Conservation (phyloP, 2,797 vertebrate genomes). For the Poecilia gillii region DNA sequence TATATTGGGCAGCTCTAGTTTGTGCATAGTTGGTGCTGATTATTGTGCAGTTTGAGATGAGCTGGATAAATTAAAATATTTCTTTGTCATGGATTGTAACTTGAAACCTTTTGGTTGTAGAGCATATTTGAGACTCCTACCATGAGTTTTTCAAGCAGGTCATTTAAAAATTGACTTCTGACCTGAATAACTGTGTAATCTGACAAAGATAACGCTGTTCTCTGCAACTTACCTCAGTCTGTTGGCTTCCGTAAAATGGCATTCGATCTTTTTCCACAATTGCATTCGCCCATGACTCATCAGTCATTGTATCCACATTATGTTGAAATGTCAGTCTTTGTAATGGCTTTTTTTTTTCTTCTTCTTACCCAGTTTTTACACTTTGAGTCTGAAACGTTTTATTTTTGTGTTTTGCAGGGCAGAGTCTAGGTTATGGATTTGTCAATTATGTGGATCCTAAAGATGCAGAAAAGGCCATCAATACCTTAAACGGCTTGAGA, state of each 20-base stretch:
- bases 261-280: neutral
- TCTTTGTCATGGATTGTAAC: slow-evolving; percentile 56
- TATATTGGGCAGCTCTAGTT: slow-evolving; percentile 28
- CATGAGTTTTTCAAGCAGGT: neutral
- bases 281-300: neutral
- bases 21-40: slow-evolving; percentile 75
- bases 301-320: neutral
- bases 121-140: slow-evolving; percentile 26
- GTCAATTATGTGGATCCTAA: slow-evolving; percentile 98
- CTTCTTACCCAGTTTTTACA: neutral
- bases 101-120: slow-evolving; percentile 34
- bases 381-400: neutral
- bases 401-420: slow-evolving; percentile 80
- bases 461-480: slow-evolving; percentile 98
- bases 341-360: neutral
- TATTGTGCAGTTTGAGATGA: slow-evolving; percentile 71
- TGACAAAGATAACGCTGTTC: neutral
- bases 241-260: neutral
- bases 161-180: slow-evolving; percentile 8
- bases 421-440: slow-evolving; percentile 98
- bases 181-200: slow-evolving; percentile 3
- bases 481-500: slow-evolving; percentile 96
- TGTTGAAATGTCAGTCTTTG: neutral
- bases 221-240: neutral
- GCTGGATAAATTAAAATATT: slow-evolving; percentile 48